A percentile compares a stretch with the other conserved stretches of the same genome.
Conservation (phyloP, 1,140 invertebrate genomes). For the Conopomorpha cramerella region DNA sequence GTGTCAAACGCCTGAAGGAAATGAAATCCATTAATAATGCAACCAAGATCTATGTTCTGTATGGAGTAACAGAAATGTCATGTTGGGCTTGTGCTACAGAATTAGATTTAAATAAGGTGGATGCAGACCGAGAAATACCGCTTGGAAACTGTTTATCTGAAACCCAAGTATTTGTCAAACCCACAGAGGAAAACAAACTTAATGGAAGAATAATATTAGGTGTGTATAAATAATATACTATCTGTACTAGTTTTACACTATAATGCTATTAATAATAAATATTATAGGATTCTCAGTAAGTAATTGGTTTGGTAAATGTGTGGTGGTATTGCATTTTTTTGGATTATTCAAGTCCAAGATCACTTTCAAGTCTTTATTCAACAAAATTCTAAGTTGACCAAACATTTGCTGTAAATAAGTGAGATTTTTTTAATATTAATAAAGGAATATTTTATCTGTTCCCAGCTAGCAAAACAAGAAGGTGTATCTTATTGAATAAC, state of each 20-base stretch:
- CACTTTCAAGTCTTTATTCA: too few relatives aligned
- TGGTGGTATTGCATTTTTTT: too few relatives aligned
- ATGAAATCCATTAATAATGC: constrained; percentile 55
- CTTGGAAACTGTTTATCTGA: constrained; percentile 67
- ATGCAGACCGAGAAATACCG: constrained; percentile 33
- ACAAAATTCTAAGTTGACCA: too few relatives aligned
- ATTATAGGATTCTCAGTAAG: too few relatives aligned
- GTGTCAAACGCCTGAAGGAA: constrained; percentile 37
- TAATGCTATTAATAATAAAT: too few relatives aligned
- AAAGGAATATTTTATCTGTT: constrained; percentile 23
- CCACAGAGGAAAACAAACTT: constrained; percentile 22
- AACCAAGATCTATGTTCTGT: constrained; percentile 74
- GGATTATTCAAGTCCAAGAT: too few relatives aligned
- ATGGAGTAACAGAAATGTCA: constrained; percentile 84
- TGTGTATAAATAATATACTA: too few relatives aligned
- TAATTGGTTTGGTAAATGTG: too few relatives aligned
- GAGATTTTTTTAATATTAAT: neutral
- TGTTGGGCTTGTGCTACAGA: constrained; percentile 76
- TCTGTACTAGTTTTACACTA: too few relatives aligned
- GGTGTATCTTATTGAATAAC: constrained; percentile 66
- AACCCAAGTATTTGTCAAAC: constrained; percentile 61
- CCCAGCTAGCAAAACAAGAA: constrained; percentile 66
- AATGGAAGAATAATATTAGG: constrained; percentile 66
- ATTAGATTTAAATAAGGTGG: constrained; percentile 43
- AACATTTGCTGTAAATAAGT: too few relatives aligned